These are phyloP conservation scores for Coenonympha arcania DNA, from an alignment of 2,888 invertebrate genomes.

Conservation along the genomic window DNA sequence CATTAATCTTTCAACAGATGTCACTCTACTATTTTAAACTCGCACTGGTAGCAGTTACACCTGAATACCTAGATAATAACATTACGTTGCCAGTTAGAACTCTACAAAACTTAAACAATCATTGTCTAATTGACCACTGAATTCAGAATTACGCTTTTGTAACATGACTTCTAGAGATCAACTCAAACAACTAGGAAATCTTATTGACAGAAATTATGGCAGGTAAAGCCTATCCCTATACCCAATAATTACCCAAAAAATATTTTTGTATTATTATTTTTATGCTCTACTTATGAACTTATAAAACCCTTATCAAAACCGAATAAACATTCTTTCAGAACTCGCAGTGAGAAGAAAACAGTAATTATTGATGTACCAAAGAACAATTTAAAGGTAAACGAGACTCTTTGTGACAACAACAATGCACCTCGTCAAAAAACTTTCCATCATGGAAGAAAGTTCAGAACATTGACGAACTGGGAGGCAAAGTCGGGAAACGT, in stretches of 20 bases:
- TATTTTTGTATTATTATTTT: too few species aligned
- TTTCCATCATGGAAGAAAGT: background rate
- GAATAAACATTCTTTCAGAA: background rate
- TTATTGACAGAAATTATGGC: slow-evolving; percentile 6
- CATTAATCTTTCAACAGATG: background rate
- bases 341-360: background rate
- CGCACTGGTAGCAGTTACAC: too few species aligned
- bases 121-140: too few species aligned
- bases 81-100: too few species aligned
- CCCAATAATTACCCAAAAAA: too few species aligned
- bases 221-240: background rate
- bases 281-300: too few species aligned
- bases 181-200: background rate
- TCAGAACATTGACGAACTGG: background rate
- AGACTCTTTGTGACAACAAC: background rate
- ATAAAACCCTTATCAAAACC: too few species aligned
- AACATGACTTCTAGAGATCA: background rate
- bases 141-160: too few species aligned
- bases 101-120: too few species aligned
- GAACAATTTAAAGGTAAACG: background rate
- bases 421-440: too few species aligned
- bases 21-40: background rate
- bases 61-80: too few species aligned
- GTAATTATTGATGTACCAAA: background rate
- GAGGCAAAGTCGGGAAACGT: background rate